phyloP scores from a whole-genome alignment of 1,140 invertebrate species.

The Megalopta genalis region DNA sequence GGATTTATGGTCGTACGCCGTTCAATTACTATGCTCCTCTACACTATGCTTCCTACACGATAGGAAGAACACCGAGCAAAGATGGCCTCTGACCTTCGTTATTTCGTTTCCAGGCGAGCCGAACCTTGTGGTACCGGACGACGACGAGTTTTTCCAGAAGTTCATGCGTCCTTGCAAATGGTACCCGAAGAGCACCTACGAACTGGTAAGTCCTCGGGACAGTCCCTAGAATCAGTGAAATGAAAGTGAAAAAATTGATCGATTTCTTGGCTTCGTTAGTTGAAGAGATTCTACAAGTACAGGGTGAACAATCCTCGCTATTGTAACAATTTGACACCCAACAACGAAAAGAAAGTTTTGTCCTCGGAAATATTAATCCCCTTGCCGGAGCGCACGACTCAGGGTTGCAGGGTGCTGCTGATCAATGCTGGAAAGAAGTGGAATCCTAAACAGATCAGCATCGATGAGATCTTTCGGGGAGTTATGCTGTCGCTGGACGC shows the following conservation, averaged over 20 bases:
- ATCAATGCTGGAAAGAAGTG: conserved; percentile 83
- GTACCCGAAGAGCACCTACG: conserved; percentile 76
- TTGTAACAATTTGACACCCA: conserved; percentile 79
- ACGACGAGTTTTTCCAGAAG: conserved; percentile 70
- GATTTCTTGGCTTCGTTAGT: conserved; percentile 67
- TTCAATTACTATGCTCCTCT: background rate
- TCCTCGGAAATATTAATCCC: conserved; percentile 81
- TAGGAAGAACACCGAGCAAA: background rate
- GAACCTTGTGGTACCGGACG: conserved; percentile 69
- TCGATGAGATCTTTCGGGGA: conserved; percentile 82
- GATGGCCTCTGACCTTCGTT: background rate
- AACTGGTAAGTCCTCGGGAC: conserved; percentile 64
- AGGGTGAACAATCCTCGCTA: conserved; percentile 81
- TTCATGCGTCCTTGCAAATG: conserved; percentile 79
- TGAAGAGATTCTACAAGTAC: conserved; percentile 83
- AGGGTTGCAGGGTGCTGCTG: conserved; percentile 81
- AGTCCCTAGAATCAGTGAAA: too few species aligned
- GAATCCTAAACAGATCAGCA: conserved; percentile 82
- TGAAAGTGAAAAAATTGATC: too few species aligned
- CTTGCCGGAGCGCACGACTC: conserved; percentile 80
- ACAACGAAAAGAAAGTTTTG: conserved; percentile 78
- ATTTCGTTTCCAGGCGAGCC: conserved; percentile 71
- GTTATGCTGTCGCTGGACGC: conserved; percentile 82
- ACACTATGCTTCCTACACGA: background rate
- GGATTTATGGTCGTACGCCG: too few species aligned